These are phyloP conservation scores for Drosophila hamatofila DNA, from an alignment of 2,888 invertebrate species.

Conservation along the genomic window DNA sequence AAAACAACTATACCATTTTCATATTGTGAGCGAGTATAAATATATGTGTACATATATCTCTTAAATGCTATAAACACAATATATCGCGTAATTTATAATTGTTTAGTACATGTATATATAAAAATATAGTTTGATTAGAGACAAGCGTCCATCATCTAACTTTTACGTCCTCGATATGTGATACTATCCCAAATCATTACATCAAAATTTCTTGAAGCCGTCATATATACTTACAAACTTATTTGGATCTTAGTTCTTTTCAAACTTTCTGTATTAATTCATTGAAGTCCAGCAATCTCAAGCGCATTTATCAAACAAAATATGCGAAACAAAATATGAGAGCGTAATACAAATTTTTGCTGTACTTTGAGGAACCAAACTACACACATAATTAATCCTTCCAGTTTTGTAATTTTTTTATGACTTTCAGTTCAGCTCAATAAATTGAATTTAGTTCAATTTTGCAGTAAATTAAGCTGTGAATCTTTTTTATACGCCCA, in stretches of 20 bases:
- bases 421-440: constrained; percentile 26
- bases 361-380: constrained; percentile 18
- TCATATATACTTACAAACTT: not conserved
- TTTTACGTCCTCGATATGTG: constrained; percentile 46
- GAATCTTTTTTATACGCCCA: constrained; percentile 36
- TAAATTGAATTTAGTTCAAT: constrained; percentile 61
- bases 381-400: not conserved
- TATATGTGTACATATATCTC: not conserved
- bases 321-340: not conserved
- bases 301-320: not conserved
- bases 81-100: not conserved
- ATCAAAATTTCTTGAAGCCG: constrained; percentile 5
- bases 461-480: constrained; percentile 62
- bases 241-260: not conserved
- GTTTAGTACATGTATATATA: not conserved
- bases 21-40: too few species aligned
- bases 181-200: constrained; percentile 23
- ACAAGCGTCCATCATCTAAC: constrained; percentile 7
- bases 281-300: not conserved
- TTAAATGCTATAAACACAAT: not conserved
- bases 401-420: not conserved
- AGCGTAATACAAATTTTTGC: constrained; percentile 14
- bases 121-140: not conserved
- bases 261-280: not conserved
- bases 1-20: too few species aligned